These are phyloP conservation scores for Trichogramma pretiosum DNA, from an alignment of 1,140 invertebrate genomes.

Conservation along the genomic window DNA sequence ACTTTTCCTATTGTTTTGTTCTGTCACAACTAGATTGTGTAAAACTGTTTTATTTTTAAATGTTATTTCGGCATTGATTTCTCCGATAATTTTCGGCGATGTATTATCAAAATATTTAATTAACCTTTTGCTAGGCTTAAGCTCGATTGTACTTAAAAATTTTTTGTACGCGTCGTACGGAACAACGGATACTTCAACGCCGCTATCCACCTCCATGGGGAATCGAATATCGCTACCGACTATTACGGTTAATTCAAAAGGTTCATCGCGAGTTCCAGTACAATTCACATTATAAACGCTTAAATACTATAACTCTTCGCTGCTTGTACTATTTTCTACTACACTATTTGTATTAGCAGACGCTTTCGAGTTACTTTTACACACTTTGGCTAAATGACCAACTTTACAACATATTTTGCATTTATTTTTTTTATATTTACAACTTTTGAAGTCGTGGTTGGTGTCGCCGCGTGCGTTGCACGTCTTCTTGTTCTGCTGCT, in stretches of 20 bases:
- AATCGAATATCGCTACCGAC: too few species aligned
- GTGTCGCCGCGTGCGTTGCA: too few species aligned
- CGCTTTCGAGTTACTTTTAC: neutral
- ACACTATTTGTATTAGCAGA: neutral
- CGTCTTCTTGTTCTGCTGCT: too few species aligned
- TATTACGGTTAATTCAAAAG: neutral
- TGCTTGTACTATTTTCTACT: neutral
- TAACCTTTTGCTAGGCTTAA: neutral
- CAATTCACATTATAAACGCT: too few species aligned
- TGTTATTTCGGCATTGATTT: neutral
- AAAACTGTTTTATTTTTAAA: neutral
- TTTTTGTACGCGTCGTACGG: neutral
- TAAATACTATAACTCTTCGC: too few species aligned
- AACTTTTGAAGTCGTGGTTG: too few species aligned
- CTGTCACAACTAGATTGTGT: neutral
- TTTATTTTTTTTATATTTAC: too few species aligned
- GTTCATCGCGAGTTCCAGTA: too few species aligned
- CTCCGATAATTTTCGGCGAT: neutral
- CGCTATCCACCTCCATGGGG: neutral
- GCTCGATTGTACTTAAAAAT: neutral
- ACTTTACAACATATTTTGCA: neutral
- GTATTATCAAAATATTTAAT: neutral
- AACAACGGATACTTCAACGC: neutral
- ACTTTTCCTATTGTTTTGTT: neutral
- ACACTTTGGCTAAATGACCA: neutral